phyloP scores from a whole-genome alignment of 2,113 vertebrate genomes.

The Steatornis caripensis region DNA sequence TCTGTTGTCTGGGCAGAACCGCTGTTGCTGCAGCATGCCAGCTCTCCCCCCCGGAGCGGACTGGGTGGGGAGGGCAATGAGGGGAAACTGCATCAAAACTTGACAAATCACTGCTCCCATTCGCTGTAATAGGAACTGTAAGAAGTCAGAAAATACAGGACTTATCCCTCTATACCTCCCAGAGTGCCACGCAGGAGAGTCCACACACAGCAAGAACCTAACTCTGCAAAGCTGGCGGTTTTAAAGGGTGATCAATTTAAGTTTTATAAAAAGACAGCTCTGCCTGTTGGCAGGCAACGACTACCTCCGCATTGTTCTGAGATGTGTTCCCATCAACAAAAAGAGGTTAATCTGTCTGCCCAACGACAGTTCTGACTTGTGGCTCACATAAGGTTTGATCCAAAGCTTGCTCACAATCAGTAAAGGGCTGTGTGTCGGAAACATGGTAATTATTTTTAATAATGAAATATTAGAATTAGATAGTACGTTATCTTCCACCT shows the following conservation, averaged over 20 bases:
- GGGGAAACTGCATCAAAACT: neutral
- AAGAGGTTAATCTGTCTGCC: neutral
- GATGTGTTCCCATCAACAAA: neutral
- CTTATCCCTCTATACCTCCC: neutral
- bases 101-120: neutral
- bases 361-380: neutral
- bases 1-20: neutral
- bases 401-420: neutral
- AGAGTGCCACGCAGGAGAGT: neutral
- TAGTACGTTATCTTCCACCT: neutral
- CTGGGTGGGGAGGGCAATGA: neutral
- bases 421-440: neutral
- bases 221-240: neutral
- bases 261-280: neutral
- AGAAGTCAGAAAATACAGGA: neutral
- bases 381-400: neutral
- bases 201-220: neutral
- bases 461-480: neutral
- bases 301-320: neutral
- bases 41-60: rapidly evolving
- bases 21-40: neutral
- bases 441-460: neutral
- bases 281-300: neutral
- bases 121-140: rapidly evolving
- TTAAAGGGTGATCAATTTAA: neutral